A percentile compares a stretch with the other conserved stretches of the same genome.
These are phyloP conservation scores for Dynastes tityus DNA, from an alignment of 2,888 invertebrate genomes.

Conservation along the genomic window DNA sequence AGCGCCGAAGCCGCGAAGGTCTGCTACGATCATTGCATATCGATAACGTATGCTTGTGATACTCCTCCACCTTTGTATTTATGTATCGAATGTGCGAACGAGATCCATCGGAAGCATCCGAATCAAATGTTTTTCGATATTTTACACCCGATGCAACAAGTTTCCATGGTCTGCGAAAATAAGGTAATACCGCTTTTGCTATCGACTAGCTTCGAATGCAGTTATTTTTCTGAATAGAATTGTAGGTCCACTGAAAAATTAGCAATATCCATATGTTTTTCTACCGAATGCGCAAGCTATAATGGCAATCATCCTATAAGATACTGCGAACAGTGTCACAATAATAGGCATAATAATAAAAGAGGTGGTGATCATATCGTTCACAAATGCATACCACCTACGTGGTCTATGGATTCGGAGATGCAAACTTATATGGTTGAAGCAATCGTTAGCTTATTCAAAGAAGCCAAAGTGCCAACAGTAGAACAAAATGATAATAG, in stretches of 20 bases:
- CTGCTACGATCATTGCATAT: constrained; percentile 94
- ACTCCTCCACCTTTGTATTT: constrained; percentile 95
- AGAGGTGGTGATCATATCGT: constrained; percentile 93
- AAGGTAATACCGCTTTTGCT: constrained; percentile 74
- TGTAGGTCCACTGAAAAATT: constrained; percentile 93
- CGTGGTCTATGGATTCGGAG: constrained; percentile 92
- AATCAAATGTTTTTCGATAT: constrained; percentile 90
- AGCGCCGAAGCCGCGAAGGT: constrained; percentile 92
- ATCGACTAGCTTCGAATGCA: neutral
- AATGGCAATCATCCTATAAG: constrained; percentile 97
- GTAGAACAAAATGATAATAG: constrained; percentile 75
- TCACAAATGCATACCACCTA: constrained; percentile 88
- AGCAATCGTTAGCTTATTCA: constrained; percentile 91
- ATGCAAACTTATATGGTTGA: constrained; percentile 95
- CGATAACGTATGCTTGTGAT: constrained; percentile 88
- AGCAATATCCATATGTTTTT: constrained; percentile 96
- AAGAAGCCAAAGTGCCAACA: constrained; percentile 91
- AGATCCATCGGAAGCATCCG: constrained; percentile 90
- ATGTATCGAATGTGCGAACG: constrained; percentile 96
- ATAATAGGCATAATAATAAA: constrained; percentile 89
- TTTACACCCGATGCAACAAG: constrained; percentile 93
- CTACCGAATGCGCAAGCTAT: constrained; percentile 95
- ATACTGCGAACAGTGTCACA: constrained; percentile 92
- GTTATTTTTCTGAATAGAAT: constrained; percentile 75
- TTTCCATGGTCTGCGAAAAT: constrained; percentile 96